Conservation (phyloP, 1,140 invertebrate species). For the Hylaeus volcanicus region DNA sequence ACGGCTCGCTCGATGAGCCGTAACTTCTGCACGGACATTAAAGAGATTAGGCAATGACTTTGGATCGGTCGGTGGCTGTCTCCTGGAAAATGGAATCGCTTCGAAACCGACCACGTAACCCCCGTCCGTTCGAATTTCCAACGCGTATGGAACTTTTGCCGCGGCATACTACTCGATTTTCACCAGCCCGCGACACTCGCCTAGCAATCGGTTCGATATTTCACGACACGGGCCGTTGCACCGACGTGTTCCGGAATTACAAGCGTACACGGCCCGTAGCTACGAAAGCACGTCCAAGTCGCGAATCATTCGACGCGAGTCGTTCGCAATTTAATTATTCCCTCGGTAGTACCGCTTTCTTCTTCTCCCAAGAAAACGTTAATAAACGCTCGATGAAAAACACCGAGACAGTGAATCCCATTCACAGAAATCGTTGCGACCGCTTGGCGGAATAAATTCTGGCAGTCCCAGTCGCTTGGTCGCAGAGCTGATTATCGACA, state of each 20-base stretch:
- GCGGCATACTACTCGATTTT: background rate
- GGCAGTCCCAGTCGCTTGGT: constrained; percentile 15
- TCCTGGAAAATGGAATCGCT: constrained; percentile 31
- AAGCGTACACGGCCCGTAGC: constrained; percentile 17
- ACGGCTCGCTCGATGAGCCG: constrained; percentile 5
- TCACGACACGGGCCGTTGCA: constrained; percentile 31
- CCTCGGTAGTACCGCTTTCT: background rate
- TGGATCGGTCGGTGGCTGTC: too few relatives aligned
- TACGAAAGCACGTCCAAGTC: constrained; percentile 6
- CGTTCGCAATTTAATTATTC: constrained; percentile 16
- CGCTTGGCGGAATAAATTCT: background rate
- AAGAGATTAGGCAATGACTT: constrained; percentile 25
- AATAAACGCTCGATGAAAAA: too few relatives aligned
- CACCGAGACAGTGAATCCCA: background rate
- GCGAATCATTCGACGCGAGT: constrained; percentile 6
- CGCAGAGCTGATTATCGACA: constrained; percentile 42
- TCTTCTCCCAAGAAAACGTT: background rate
- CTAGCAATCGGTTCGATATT: constrained; percentile 47
- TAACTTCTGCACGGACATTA: constrained; percentile 24
- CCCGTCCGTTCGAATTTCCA: constrained; percentile 55
- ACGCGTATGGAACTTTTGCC: constrained; percentile 28
- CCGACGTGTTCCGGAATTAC: constrained; percentile 18
- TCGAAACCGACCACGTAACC: constrained; percentile 56
- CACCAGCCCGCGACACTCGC: constrained; percentile 8
- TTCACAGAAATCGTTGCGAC: background rate